These are phyloP conservation scores for Anolis apletophallus DNA, from an alignment of 2,797 vertebrate species.

Conservation along the genomic window DNA sequence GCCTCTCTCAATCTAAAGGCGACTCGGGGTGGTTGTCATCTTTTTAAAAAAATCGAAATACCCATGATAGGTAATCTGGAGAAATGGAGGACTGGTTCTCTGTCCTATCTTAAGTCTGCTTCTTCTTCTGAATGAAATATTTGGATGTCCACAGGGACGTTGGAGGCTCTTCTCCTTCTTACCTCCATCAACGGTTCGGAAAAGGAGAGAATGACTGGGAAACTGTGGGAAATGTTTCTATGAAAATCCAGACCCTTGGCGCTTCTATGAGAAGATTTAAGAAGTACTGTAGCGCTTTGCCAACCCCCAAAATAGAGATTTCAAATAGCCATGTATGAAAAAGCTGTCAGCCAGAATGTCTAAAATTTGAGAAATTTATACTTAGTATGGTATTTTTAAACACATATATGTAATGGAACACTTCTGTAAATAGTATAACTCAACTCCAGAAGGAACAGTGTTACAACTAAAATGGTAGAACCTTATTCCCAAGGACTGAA, in stretches of 20 bases:
- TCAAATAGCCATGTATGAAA: slow-evolving; percentile 27
- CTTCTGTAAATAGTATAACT: slow-evolving; percentile 12
- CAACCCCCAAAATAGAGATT: slow-evolving; percentile 18
- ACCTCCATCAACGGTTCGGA: not conserved
- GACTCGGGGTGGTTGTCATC: no score
- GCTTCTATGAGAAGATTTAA: not conserved
- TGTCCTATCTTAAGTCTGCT: not conserved
- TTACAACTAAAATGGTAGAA: not conserved
- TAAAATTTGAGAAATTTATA: slow-evolving; percentile 5
- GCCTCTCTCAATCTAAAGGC: no score
- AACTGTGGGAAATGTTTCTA: not conserved
- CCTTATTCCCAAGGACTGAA: not conserved
- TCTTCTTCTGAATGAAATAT: not conserved
- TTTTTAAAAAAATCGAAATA: no score
- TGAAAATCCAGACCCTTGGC: not conserved
- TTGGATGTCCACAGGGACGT: not conserved
- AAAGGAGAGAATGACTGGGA: not conserved
- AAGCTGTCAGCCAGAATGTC: slow-evolving; percentile 33
- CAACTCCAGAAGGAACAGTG: not conserved
- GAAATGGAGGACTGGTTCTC: no score
- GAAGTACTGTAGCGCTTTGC: slow-evolving; percentile 6
- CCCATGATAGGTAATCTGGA: no score
- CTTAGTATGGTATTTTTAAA: not conserved
- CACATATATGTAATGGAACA: not conserved
- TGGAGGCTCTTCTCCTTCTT: no score